phyloP scores from a whole-genome alignment of 2,888 invertebrate species.

The Slavum lentiscoides region DNA sequence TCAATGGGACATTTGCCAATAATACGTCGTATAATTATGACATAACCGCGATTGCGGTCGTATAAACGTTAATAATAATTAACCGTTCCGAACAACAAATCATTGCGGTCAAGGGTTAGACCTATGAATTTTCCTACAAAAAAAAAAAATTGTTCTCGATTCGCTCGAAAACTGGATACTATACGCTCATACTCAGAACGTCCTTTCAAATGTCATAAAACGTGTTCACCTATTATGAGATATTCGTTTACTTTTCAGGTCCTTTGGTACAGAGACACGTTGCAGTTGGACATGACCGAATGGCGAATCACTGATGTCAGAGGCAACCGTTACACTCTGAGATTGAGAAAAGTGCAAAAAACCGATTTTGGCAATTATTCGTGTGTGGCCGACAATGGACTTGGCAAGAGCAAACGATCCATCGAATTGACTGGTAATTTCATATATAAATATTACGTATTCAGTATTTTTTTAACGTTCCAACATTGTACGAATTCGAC shows the following conservation, averaged over 20 bases:
- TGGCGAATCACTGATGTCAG: slow-evolving; percentile 71
- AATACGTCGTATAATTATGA: no score
- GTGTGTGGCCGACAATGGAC: slow-evolving; percentile 72
- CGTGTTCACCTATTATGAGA: background rate
- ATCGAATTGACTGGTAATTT: slow-evolving; percentile 70
- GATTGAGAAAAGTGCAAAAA: slow-evolving; percentile 69
- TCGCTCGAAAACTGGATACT: no score
- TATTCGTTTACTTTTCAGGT: slow-evolving; percentile 62
- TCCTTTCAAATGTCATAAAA: no score
- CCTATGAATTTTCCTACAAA: no score
- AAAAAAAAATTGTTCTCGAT: no score
- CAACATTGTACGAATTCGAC: background rate
- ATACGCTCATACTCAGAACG: no score
- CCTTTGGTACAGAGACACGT: slow-evolving; percentile 74
- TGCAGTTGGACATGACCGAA: slow-evolving; percentile 70
- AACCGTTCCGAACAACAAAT: no score
- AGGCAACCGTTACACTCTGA: slow-evolving; percentile 71
- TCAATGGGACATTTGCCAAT: no score
- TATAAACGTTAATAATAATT: no score
- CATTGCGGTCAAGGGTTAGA: no score
- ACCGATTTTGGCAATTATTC: slow-evolving; percentile 75
- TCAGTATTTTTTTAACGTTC: background rate
- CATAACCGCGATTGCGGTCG: no score
- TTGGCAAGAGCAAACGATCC: slow-evolving; percentile 71
- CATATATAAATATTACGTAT: background rate